Conservation (phyloP, 2,113 vertebrate genomes). For the Polyodon spathula region DNA sequence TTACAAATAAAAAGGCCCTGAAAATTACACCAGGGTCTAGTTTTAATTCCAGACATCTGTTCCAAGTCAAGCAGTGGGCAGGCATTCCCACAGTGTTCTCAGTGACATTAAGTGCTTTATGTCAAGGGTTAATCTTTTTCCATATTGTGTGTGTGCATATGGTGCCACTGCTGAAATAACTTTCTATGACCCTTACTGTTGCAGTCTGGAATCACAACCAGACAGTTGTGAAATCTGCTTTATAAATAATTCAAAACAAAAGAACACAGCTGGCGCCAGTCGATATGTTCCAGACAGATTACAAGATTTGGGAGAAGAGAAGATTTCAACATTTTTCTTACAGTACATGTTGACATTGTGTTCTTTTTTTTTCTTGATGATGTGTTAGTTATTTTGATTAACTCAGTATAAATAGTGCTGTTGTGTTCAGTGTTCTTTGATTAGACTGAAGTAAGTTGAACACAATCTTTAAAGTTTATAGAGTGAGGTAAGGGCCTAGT, state of each 20-base stretch:
- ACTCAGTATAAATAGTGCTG: no score
- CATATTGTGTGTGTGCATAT: conserved; percentile 15
- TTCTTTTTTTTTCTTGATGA: no score
- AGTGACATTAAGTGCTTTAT: conserved; percentile 2
- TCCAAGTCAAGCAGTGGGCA: conserved; percentile 10
- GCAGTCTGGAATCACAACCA: conserved; percentile 1
- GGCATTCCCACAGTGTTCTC: conserved; percentile 21
- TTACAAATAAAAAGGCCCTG: no score
- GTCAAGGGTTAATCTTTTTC: conserved; percentile 25
- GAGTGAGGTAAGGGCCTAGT: no score
- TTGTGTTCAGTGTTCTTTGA: no score
- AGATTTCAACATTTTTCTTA: not conserved
- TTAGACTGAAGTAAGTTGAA: no score
- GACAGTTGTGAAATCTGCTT: conserved; percentile 9
- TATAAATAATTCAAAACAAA: conserved; percentile 11
- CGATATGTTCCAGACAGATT: conserved; percentile 6
- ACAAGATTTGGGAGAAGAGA: not conserved
- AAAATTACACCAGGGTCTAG: no score
- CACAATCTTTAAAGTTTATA: no score
- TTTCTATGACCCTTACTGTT: conserved; percentile 1
- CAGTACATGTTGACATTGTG: no score
- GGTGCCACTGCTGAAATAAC: not conserved
- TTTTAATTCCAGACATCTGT: conserved; percentile 16
- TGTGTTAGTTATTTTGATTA: no score
- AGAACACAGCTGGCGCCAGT: conserved; percentile 10